Evolutionary conservation across 1,140 invertebrate species (phyloP).

Genomic region (Orius laevigatus): DNA sequence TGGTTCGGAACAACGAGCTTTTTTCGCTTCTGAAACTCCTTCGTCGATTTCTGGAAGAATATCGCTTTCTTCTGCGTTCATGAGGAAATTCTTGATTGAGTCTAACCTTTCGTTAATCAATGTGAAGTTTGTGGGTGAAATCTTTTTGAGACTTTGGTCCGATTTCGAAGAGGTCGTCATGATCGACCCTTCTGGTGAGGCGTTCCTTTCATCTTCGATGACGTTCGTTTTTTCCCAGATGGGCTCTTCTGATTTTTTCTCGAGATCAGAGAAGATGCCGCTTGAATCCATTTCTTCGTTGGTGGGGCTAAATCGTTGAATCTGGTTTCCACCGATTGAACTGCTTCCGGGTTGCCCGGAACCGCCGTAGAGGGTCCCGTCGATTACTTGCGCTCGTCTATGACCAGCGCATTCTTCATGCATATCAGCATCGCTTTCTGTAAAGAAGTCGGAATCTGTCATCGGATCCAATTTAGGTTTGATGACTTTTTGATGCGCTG

Average conservation of each 20-base stretch:
- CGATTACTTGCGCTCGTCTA: constrained; percentile 57
- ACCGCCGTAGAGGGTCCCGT: constrained; percentile 63
- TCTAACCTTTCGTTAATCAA: constrained; percentile 20
- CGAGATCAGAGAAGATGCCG: constrained; percentile 68
- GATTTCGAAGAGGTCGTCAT: constrained; percentile 21
- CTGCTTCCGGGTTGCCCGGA: constrained; percentile 1
- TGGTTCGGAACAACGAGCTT: constrained; percentile 9
- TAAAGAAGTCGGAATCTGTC: constrained; percentile 80
- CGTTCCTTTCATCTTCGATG: constrained; percentile 20
- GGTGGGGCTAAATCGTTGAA: constrained; percentile 32
- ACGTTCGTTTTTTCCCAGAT: constrained; percentile 16
- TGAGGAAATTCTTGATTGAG: constrained; percentile 23
- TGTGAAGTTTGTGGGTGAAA: constrained; percentile 20
- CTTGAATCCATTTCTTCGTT: constrained; percentile 66
- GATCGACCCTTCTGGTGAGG: constrained; percentile 18
- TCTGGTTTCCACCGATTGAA: constrained; percentile 22
- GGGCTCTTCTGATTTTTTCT: constrained; percentile 31
- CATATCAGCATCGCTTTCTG: constrained; percentile 67
- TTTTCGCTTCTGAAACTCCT: constrained; percentile 7
- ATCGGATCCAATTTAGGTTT: constrained; percentile 42
- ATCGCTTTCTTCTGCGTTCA: constrained; percentile 22
- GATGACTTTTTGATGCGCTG: constrained; percentile 16
- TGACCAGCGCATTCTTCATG: constrained; percentile 50
- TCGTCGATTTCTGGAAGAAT: constrained; percentile 25
- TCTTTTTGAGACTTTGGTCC: constrained; percentile 26